Conservation (phyloP, 2,888 invertebrate species). For the Agelastica alni region DNA sequence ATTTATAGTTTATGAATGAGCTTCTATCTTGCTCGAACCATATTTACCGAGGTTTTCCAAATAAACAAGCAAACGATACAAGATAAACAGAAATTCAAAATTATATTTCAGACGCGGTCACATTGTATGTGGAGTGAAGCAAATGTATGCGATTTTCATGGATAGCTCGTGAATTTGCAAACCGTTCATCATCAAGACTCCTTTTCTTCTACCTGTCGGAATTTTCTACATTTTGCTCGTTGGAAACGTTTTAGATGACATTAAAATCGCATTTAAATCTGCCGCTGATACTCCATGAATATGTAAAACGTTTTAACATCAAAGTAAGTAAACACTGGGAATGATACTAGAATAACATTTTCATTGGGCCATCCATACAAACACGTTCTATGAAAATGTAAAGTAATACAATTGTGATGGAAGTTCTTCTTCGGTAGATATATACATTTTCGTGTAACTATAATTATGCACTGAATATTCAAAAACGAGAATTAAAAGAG, state of each 20-base stretch:
- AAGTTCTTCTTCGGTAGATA: constrained; percentile 26
- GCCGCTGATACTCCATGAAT: constrained; percentile 23
- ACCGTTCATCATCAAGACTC: not conserved
- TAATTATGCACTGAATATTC: constrained; percentile 33
- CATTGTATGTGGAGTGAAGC: not conserved
- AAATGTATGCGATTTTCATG: not conserved
- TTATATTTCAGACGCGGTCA: not conserved
- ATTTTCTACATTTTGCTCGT: constrained; percentile 33
- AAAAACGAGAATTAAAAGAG: constrained; percentile 7
- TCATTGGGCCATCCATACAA: constrained; percentile 27
- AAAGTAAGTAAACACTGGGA: constrained; percentile 26
- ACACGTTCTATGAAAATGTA: constrained; percentile 31
- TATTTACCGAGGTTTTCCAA: too few relatives aligned
- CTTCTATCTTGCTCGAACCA: too few relatives aligned
- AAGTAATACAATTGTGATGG: constrained; percentile 33
- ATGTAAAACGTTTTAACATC: constrained; percentile 30
- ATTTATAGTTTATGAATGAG: too few relatives aligned
- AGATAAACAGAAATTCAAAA: too few relatives aligned
- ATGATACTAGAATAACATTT: constrained; percentile 26
- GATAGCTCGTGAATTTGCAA: not conserved
- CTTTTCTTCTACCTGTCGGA: constrained; percentile 3
- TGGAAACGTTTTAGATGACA: not conserved
- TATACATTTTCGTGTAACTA: constrained; percentile 13
- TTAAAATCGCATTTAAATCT: constrained; percentile 22
- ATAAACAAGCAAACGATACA: too few relatives aligned